Percentiles rank a stretch among this genome's conserved stretches.
These are phyloP conservation scores for Venustoraphidia nigricollis DNA, from an alignment of 2,888 invertebrate genomes.

Conservation along the genomic window DNA sequence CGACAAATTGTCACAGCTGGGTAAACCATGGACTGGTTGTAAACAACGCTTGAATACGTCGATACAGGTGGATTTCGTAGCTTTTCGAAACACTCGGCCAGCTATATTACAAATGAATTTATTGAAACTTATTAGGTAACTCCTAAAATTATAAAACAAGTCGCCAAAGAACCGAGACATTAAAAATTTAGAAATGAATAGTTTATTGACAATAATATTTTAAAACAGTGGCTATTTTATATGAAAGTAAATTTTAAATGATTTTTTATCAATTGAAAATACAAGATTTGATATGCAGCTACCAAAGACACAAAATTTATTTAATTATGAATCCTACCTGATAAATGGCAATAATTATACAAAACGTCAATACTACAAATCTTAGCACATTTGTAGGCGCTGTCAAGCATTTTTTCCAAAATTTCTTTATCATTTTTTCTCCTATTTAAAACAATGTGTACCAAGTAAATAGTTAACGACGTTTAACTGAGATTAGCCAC, in stretches of 20 bases:
- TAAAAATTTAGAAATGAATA: too few species aligned
- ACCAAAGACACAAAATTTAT: too few species aligned
- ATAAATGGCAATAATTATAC: constrained; percentile 37
- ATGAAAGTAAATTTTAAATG: too few species aligned
- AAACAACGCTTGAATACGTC: constrained; percentile 48
- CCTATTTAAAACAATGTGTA: too few species aligned
- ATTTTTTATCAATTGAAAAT: too few species aligned
- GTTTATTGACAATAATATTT: too few species aligned
- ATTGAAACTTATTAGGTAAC: background rate
- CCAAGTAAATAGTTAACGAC: too few species aligned
- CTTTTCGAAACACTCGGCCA: constrained; percentile 41
- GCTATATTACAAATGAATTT: constrained; percentile 22
- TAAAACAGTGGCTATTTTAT: too few species aligned
- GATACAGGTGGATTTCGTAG: constrained; percentile 45
- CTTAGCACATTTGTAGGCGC: constrained; percentile 40
- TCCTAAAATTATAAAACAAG: background rate
- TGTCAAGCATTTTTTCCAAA: constrained; percentile 25
- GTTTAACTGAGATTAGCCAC: too few species aligned
- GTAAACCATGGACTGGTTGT: constrained; percentile 48
- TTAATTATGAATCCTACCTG: constrained; percentile 30
- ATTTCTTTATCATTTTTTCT: background rate
- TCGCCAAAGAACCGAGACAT: background rate
- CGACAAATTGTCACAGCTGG: constrained; percentile 54
- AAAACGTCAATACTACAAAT: constrained; percentile 36
- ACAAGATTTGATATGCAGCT: too few species aligned